Evolutionary conservation across 53 echinoderm and acorn worm species (phyloP), one percentile per base, ranked within the genome.

Genomic region (Apostichopus leukothele): DNA sequence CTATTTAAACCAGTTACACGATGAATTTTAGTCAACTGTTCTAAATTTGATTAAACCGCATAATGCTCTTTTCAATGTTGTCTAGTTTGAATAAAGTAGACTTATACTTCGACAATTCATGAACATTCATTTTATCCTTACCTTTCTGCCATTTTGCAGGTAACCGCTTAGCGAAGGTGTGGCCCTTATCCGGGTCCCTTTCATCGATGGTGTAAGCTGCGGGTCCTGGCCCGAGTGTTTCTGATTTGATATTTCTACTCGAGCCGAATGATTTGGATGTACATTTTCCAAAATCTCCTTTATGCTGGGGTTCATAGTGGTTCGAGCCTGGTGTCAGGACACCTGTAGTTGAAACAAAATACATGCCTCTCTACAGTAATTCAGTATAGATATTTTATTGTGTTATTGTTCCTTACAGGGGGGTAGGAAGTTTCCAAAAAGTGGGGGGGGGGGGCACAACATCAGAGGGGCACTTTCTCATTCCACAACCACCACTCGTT

Each of bases 131-230:
- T 7, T 57, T 57, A 57, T 57, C 1, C 19, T 68, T 53, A 96
- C 96, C 94, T 90, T 91, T 87, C 68, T 95, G 96, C 96, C 96
- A 96, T 18, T 91, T 88, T 57, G 94, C 91, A 50, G 92, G 89
- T 18, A 97, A 87, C 63, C 97, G 83, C 88, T 97, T 91, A 5
- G 93, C 91, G 26, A 97, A 86, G 0, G 94, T 84, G 67, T 92
- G 91, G 9, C 89, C 92, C 6, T 87, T 63, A 39, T 73, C 52
- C 10, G 67, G 52, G 53, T 80, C 39, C 4, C 87, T 71, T 19
- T 94, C 95, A 7, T 86, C 76, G 1, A 97, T 91, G 51, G 90
- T 95, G 75, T 97, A 97, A 0, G 93, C 97, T 4, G 95, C 97
- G 1, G 97, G 97, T 74, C 97, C 97, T 3, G 95, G 92, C 16